These are phyloP conservation scores for Phalacrocorax brasilianus DNA, from an alignment of 2,113 vertebrate species.

Conservation along the genomic window DNA sequence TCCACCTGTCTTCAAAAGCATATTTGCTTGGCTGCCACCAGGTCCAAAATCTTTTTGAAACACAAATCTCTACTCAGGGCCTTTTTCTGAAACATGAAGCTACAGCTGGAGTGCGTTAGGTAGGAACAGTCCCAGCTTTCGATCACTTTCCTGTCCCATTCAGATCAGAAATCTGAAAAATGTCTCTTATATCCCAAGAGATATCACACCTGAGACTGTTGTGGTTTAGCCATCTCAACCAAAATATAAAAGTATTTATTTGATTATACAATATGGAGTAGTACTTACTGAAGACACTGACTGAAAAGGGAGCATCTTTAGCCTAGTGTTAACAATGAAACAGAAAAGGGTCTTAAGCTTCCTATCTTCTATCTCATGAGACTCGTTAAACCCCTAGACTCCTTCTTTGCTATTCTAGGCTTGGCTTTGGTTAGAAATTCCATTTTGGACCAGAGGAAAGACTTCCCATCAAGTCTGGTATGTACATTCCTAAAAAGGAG, in stretches of 20 bases:
- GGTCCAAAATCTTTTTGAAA: background rate
- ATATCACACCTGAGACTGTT: background rate
- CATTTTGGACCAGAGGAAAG: background rate
- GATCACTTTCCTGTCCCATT: background rate
- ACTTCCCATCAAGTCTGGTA: slow-evolving; percentile 5
- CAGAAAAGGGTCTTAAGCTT: background rate
- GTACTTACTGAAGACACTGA: background rate
- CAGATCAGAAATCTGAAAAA: background rate
- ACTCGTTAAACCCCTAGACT: background rate
- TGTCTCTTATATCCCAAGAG: background rate
- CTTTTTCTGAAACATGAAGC: background rate
- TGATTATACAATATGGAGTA: background rate
- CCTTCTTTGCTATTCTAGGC: background rate
- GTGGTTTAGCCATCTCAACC: background rate
- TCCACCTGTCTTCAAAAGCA: background rate
- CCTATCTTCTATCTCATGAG: background rate
- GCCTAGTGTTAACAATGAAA: background rate
- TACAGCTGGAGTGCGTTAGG: background rate
- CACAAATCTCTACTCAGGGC: background rate
- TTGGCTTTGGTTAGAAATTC: slow-evolving; percentile 34
- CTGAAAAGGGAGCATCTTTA: background rate
- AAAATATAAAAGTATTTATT: background rate
- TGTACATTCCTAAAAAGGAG: slow-evolving; percentile 38
- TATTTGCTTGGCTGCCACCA: background rate
- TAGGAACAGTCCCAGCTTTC: background rate